These are phyloP conservation scores for Atta texana DNA, from an alignment of 1,140 invertebrate species.

Conservation along the genomic window DNA sequence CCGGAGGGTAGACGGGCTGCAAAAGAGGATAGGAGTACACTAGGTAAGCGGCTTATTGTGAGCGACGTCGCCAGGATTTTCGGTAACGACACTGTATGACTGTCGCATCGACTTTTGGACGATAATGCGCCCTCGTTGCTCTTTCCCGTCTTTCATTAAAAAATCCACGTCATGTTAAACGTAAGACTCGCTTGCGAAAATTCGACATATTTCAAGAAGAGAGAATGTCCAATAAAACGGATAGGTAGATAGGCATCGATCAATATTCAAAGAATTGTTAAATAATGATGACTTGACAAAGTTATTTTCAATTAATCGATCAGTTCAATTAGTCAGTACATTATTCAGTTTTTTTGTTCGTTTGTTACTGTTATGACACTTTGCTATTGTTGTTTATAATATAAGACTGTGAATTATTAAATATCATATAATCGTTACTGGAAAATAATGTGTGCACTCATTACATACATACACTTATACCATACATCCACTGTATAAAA, in stretches of 20 bases:
- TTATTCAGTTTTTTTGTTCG: background rate
- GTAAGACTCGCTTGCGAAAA: background rate
- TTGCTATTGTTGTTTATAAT: background rate
- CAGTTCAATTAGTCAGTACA: background rate
- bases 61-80: slow-evolving; percentile 67
- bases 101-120: slow-evolving; percentile 64
- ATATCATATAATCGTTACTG: background rate
- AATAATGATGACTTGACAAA: background rate
- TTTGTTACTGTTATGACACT: background rate
- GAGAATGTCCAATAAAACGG: background rate
- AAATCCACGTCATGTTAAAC: background rate
- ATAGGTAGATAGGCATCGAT: background rate
- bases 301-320: background rate
- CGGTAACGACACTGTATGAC: slow-evolving; percentile 62
- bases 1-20: slow-evolving; percentile 23
- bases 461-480: background rate
- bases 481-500: background rate
- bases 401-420: background rate
- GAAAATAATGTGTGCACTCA: background rate
- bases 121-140: slow-evolving; percentile 43
- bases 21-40: slow-evolving; percentile 34
- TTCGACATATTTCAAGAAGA: background rate
- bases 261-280: background rate
- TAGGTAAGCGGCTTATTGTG: slow-evolving; percentile 75
- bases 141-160: slow-evolving; percentile 52